A percentile compares a stretch with the other conserved stretches of the same genome.
Conservation (phyloP, 2,113 vertebrate genomes). For the Motacilla tschutschensis region DNA sequence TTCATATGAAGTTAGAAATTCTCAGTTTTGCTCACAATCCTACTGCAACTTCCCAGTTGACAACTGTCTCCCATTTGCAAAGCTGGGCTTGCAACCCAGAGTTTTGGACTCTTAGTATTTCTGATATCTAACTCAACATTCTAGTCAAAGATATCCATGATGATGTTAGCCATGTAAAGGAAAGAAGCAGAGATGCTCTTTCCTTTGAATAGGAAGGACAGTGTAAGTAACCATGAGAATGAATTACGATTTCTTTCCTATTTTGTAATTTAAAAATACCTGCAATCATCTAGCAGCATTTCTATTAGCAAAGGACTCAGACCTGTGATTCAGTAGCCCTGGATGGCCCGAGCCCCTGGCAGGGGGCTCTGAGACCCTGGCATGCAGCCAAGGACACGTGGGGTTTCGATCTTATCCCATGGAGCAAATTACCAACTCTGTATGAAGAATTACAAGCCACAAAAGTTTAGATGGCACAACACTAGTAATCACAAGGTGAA, state of each 20-base stretch:
- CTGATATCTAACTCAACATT: background rate
- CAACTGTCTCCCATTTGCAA: background rate
- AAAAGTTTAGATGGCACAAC: too few species aligned
- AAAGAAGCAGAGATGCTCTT: background rate
- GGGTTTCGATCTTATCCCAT: too few species aligned
- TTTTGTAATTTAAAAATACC: background rate
- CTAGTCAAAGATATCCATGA: background rate
- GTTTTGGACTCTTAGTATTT: background rate
- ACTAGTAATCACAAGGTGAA: too few species aligned
- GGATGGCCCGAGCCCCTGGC: too few species aligned
- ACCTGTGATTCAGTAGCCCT: background rate
- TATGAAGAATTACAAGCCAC: too few species aligned
- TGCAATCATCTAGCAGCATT: background rate
- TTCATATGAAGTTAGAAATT: background rate
- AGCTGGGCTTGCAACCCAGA: background rate
- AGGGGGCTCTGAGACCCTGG: too few species aligned
- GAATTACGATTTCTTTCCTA: background rate
- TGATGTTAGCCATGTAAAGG: background rate
- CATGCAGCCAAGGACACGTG: too few species aligned
- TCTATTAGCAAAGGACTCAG: background rate
- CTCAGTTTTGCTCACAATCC: background rate
- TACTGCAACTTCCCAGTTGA: background rate
- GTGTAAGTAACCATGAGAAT: background rate
- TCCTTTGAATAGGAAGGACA: background rate
- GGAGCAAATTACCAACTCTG: too few species aligned